Conservation (phyloP, 2,113 vertebrate genomes). For the Catharus minimus region DNA sequence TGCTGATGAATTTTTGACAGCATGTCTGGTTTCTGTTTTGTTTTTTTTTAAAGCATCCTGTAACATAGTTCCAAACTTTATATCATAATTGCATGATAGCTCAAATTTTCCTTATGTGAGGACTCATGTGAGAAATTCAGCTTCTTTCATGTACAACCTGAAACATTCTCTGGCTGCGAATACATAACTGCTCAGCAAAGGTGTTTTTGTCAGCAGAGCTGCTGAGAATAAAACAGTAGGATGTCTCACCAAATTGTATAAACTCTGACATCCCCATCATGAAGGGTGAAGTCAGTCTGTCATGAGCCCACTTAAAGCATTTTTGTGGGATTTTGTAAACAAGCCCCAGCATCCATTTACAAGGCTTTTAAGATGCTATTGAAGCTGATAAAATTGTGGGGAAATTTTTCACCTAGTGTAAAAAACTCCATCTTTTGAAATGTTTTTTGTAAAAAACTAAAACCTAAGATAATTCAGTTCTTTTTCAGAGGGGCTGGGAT, state of each 20-base stretch:
- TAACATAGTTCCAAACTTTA: not conserved
- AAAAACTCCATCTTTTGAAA: not conserved
- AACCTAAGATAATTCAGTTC: not conserved
- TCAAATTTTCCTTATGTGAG: not conserved
- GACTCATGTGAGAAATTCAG: not conserved
- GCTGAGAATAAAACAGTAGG: not conserved
- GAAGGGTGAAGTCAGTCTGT: not conserved
- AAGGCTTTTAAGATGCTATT: not conserved
- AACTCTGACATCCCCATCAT: not conserved
- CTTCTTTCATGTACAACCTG: not conserved
- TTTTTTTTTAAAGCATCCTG: not conserved
- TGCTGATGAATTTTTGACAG: conserved; percentile 29
- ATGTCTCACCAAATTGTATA: not conserved
- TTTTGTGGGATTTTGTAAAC: not conserved
- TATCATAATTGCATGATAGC: not conserved
- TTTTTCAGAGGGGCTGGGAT: not conserved
- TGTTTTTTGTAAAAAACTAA: not conserved
- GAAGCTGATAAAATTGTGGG: not conserved
- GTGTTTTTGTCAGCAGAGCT: not conserved
- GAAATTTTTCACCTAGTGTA: not conserved
- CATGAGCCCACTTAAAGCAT: not conserved
- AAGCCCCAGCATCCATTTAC: not conserved
- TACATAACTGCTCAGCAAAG: not conserved
- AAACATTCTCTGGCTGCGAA: not conserved
- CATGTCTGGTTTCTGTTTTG: not conserved